phyloP scores from a whole-genome alignment of 2,888 invertebrate species.

The Leptopilina myrica region DNA sequence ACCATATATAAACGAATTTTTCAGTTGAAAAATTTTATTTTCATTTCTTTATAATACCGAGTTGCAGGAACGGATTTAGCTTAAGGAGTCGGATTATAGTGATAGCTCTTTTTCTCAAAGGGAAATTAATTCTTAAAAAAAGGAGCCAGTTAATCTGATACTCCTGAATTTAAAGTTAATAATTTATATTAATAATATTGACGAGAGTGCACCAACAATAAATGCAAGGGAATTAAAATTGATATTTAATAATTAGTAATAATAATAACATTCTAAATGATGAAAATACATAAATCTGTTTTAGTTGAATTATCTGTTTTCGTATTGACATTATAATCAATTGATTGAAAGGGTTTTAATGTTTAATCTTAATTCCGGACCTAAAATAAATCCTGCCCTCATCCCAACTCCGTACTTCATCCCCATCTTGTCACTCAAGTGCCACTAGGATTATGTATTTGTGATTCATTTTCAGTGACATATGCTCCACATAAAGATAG shows the following conservation, averaged over 20 bases:
- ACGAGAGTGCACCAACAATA: too few species aligned
- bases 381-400: conserved; percentile 12
- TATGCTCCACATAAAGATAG: background rate
- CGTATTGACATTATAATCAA: background rate
- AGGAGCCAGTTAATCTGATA: too few species aligned
- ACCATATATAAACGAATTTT: background rate
- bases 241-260: too few species aligned
- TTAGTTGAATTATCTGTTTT: background rate
- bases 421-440: conserved; percentile 18
- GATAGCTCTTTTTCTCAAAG: too few species aligned
- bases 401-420: background rate
- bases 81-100: too few species aligned
- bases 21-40: background rate
- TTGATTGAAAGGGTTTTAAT: background rate
- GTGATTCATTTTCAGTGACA: background rate
- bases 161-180: too few species aligned
- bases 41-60: background rate
- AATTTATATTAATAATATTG: too few species aligned
- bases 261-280: too few species aligned
- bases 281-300: background rate
- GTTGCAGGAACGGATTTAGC: background rate
- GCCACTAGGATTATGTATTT: conserved; percentile 3
- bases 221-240: too few species aligned
- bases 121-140: too few species aligned
- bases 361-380: background rate